Conservation (phyloP, 1,140 invertebrate species). For the Brachionus plicatilis region DNA sequence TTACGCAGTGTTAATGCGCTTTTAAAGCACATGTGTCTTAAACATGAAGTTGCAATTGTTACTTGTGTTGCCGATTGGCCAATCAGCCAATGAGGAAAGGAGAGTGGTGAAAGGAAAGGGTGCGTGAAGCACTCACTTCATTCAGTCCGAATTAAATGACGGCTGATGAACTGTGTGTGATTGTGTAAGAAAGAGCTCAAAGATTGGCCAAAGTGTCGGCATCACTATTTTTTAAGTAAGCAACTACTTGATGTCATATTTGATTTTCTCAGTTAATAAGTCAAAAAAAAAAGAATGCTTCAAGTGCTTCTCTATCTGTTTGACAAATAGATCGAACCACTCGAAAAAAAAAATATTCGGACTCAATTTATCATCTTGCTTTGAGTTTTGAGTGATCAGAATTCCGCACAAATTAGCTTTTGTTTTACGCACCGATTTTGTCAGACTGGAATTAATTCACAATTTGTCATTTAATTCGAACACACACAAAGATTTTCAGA, state of each 20-base stretch:
- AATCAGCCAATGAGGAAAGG: neutral
- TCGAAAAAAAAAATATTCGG: neutral
- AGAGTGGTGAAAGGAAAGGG: neutral
- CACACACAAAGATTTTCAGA: neutral
- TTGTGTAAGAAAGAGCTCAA: neutral
- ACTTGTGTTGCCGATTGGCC: too few species aligned
- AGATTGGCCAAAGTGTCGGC: neutral
- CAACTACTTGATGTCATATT: neutral
- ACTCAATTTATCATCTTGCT: neutral
- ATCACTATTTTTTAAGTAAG: neutral
- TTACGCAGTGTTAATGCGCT: too few species aligned
- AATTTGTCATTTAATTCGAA: neutral
- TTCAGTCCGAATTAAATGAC: neutral
- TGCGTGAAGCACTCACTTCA: neutral
- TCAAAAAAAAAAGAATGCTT: neutral
- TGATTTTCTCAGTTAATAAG: neutral
- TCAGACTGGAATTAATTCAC: neutral
- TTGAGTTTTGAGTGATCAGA: neutral
- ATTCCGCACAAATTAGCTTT: neutral
- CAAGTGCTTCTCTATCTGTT: neutral
- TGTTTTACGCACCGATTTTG: neutral
- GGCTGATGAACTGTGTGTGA: neutral
- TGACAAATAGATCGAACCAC: neutral
- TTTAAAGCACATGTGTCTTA: too few species aligned
- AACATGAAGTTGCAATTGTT: too few species aligned